Percentiles rank a stretch among this genome's conserved stretches.
Conservation (phyloP, 2,113 vertebrate species). For the Anser cygnoides region DNA sequence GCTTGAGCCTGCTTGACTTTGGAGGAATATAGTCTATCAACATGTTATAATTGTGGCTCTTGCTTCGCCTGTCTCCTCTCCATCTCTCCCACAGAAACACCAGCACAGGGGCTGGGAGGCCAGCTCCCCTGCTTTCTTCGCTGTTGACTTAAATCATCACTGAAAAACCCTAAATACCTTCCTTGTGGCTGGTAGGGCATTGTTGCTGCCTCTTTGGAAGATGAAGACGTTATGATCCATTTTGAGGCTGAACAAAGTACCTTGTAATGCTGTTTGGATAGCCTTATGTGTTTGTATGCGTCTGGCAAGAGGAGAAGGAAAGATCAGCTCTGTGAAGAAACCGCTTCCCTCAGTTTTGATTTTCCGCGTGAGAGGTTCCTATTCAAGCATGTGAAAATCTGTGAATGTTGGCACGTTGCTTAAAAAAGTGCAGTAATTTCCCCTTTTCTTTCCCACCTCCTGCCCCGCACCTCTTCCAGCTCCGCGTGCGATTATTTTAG, state of each 20-base stretch:
- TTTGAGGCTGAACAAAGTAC: neutral
- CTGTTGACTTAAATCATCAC: no score
- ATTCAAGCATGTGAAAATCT: constrained; percentile 1
- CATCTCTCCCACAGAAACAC: neutral
- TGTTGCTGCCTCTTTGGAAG: neutral
- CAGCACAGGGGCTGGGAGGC: neutral
- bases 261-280: neutral
- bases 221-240: neutral
- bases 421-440: neutral
- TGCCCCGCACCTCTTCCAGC: neutral
- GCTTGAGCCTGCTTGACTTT: neutral
- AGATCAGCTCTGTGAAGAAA: neutral
- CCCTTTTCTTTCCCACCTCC: neutral
- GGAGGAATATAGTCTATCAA: no score
- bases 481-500: neutral
- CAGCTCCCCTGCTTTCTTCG: rapidly evolving
- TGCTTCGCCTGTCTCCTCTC: neutral
- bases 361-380: constrained; percentile 56
- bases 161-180: neutral
- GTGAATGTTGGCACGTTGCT: neutral
- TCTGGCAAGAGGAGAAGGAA: constrained; percentile 22
- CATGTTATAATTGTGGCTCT: rapidly evolving
- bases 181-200: neutral
- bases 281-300: neutral
- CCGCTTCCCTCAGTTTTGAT: constrained; percentile 21